Evolutionary conservation across 1,140 invertebrate species (phyloP).

Genomic region (Campoletis sonorensis): DNA sequence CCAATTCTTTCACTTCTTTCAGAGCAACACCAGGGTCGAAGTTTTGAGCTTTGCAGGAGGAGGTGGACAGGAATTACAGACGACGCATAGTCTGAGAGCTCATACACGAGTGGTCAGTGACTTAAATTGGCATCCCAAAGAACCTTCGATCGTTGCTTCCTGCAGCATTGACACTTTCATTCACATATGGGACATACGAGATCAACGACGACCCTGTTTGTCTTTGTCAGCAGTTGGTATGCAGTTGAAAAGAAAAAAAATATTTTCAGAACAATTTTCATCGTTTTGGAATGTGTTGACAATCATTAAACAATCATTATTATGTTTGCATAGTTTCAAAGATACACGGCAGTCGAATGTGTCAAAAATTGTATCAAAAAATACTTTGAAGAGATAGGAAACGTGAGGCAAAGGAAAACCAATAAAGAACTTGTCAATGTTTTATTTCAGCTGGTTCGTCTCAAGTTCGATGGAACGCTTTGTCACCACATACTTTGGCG

Average conservation of each 20-base stretch:
- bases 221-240: conserved; percentile 89
- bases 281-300: no score
- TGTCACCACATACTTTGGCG: conserved; percentile 89
- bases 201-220: conserved; percentile 86
- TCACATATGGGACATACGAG: conserved; percentile 94
- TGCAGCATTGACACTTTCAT: conserved; percentile 96
- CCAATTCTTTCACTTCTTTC: conserved; percentile 51
- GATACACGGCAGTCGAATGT: no score
- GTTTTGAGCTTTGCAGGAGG: conserved; percentile 85
- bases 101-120: conserved; percentile 94
- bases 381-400: no score
- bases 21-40: conserved; percentile 92
- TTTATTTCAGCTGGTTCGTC: conserved; percentile 87
- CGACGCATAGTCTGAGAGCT: conserved; percentile 85
- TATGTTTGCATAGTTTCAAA: no score
- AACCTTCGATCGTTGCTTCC: conserved; percentile 92
- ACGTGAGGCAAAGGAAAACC: no score
- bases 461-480: conserved; percentile 95
- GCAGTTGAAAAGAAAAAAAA: conserved; percentile 47
- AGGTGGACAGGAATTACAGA: conserved; percentile 79
- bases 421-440: no score
- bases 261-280: conserved; percentile 2
- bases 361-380: no score
- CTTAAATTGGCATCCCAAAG: conserved; percentile 93
- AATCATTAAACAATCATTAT: no score